Evolutionary conservation across 1,140 invertebrate genomes (phyloP).

Genomic region (Coenobita brevimanus): DNA sequence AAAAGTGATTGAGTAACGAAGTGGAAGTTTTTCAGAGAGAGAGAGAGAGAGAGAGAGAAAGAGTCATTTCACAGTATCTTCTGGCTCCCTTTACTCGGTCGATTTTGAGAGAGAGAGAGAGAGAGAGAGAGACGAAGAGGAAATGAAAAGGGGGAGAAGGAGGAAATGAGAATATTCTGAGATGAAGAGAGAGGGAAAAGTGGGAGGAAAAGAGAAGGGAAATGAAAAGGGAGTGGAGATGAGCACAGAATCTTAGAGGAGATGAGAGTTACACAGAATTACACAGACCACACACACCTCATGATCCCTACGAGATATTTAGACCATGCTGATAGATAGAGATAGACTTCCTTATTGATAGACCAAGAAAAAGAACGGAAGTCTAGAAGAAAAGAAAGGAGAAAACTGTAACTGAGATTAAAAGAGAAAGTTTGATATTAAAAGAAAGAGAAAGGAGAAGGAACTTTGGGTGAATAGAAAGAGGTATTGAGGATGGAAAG

Average conservation of each 20-base stretch:
- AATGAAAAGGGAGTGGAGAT: background rate
- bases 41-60: conserved; percentile 18
- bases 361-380: background rate
- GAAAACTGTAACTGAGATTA: no score
- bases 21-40: background rate
- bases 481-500: no score
- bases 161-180: no score
- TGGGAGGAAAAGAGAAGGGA: background rate
- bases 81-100: no score
- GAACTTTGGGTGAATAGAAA: no score
- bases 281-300: background rate
- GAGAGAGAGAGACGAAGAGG: conserved; percentile 21
- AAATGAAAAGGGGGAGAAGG: background rate
- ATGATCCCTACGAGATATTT: no score
- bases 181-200: no score
- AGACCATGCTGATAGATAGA: background rate
- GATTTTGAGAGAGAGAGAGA: conserved; percentile 12
- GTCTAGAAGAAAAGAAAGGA: background rate
- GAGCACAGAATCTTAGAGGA: background rate
- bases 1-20: background rate
- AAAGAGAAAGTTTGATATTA: no score
- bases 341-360: background rate
- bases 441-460: background rate
- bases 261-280: background rate
- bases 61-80: no score